phyloP scores from a whole-genome alignment of 2,113 vertebrate species.

The Grantiella picta region DNA sequence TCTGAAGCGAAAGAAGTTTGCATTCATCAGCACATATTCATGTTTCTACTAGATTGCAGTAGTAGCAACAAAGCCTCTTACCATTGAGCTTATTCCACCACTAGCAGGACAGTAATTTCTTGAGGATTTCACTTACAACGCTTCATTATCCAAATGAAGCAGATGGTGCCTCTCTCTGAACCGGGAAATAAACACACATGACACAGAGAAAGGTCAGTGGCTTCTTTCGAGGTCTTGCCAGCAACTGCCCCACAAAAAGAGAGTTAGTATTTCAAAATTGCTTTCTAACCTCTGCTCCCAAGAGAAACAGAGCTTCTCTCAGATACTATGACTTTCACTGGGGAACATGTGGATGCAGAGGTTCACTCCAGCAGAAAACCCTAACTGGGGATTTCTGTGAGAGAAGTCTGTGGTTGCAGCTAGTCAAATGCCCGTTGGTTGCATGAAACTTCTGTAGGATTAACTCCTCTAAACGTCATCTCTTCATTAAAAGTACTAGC shows the following conservation, averaged over 20 bases:
- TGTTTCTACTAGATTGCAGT: not conserved
- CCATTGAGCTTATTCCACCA: not conserved
- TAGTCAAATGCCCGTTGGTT: not conserved
- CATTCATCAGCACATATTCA: not conserved
- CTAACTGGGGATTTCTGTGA: not conserved
- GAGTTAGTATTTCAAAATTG: not conserved
- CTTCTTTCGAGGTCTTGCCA: not conserved
- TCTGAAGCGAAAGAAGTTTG: not conserved
- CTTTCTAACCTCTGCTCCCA: not conserved
- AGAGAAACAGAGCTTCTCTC: not conserved
- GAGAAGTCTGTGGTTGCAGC: not conserved
- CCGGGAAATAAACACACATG: not conserved
- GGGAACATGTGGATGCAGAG: accelerated
- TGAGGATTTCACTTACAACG: not conserved
- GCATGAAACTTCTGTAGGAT: not conserved
- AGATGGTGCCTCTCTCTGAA: not conserved
- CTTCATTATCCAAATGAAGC: not conserved
- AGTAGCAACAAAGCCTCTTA: not conserved
- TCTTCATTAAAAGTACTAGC: not conserved
- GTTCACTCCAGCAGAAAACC: not conserved
- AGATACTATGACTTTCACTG: not conserved
- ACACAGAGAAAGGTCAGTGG: not conserved
- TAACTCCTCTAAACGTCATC: not conserved
- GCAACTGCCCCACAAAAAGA: not conserved
- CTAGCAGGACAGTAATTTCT: not conserved